These are phyloP conservation scores for Riptortus pedestris DNA, from an alignment of 1,140 invertebrate species.

Conservation along the genomic window DNA sequence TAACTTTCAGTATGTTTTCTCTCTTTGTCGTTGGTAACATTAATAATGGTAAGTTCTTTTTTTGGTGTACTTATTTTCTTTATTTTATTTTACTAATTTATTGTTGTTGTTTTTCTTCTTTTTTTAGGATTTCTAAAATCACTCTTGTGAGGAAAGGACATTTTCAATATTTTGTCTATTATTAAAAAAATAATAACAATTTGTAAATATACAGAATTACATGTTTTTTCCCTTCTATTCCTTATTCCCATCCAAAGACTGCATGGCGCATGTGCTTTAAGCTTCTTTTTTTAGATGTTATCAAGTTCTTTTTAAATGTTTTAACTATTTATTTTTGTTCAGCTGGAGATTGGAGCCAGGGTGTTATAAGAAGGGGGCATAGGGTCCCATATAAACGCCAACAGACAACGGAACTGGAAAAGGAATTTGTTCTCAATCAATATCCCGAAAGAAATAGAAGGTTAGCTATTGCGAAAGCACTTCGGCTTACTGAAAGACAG, in stretches of 20 bases:
- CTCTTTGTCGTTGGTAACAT: no score
- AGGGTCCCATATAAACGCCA: slow-evolving; percentile 77
- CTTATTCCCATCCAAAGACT: background rate
- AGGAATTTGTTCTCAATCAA: slow-evolving; percentile 98
- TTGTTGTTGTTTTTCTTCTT: no score
- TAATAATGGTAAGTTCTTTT: no score
- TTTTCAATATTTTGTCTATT: no score
- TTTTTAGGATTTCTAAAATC: no score
- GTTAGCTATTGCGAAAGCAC: slow-evolving; percentile 94
- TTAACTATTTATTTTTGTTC: slow-evolving; percentile 15
- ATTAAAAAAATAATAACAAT: background rate
- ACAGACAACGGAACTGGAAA: slow-evolving; percentile 93
- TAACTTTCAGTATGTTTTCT: no score
- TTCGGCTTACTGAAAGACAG: slow-evolving; percentile 91
- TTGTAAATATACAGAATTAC: background rate
- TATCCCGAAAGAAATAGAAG: slow-evolving; percentile 92
- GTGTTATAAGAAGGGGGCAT: slow-evolving; percentile 24
- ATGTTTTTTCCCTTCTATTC: slow-evolving; percentile 15
- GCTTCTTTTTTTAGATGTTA: background rate
- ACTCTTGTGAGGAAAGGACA: no score
- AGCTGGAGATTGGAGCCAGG: slow-evolving; percentile 25
- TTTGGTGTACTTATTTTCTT: no score
- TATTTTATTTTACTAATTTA: no score
- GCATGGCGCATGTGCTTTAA: slow-evolving; percentile 11
- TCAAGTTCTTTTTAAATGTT: background rate